Base-by-base conservation (phyloP, 2,888 invertebrate species). In the Nephrotoma flavescens region DNA sequence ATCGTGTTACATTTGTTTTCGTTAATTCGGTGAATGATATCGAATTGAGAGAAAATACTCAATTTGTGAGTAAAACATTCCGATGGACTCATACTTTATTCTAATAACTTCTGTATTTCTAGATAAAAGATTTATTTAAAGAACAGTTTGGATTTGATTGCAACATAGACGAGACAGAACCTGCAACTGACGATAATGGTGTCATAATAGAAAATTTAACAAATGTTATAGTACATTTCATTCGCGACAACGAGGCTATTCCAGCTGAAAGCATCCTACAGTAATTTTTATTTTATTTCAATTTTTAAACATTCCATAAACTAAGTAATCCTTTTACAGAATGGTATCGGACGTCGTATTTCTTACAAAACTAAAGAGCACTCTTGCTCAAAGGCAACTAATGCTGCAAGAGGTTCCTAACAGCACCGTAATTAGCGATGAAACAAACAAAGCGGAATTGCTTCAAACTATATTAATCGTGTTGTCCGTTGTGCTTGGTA, bases 171-270 rank as follows among this genome's bases (percentile, higher is more conserved):
- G 92, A 92, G 87, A 92, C 71, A 0, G 3, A 31, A 71, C 31
- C 94, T 87, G 89, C 92, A 84, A 91, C 91, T 0, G 91, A 91
- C 44, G 91, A 92, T 89, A 88, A 88, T 86, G 93, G 93, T 85
- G 89, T 91, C 9, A 90, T 92, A 1, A 89, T 90, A 4, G 91
- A 91, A 4, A 91, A 92, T 88, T 88, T 89, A 87, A 93, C 93
- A 0, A 92, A 92, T 87, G 92, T 94, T 85, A 91, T 92, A 86
- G 92, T 93, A 15, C 94, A 94, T 90, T 95, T 95, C 90, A 93
- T 95, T 15, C 89, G 92, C 41, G 89, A 92, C 88, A 90, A 93
- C 88, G 89, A 91, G 88, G 94, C 94, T 0, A 92, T 94, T 12
- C 89, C 90, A 9, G 92, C 92, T 0, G 90, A 91, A 0, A 91